Conservation (phyloP, 2,888 invertebrate species). For the Acleris laterana region DNA sequence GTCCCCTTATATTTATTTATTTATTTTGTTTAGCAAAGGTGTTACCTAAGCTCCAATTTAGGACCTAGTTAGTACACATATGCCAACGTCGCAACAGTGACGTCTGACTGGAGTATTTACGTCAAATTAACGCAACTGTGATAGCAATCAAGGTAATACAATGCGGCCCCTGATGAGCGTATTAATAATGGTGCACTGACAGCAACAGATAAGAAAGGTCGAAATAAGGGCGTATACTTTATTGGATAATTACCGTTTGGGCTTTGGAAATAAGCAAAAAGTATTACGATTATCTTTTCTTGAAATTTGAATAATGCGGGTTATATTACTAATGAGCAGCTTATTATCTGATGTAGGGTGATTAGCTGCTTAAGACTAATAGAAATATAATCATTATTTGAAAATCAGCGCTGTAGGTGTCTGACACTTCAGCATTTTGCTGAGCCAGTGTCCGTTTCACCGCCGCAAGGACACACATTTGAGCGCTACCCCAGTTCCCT, state of each 20-base stretch:
- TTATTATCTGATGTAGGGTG: neutral
- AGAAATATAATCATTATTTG: no score
- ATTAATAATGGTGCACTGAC: conserved; percentile 56
- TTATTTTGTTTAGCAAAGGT: no score
- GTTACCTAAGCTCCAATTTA: no score
- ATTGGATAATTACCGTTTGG: conserved; percentile 51
- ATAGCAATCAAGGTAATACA: conserved; percentile 33
- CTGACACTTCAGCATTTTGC: no score
- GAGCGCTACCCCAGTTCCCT: no score
- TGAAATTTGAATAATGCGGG: conserved; percentile 1
- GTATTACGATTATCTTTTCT: conserved; percentile 20
- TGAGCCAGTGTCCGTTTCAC: no score
- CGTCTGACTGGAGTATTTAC: conserved; percentile 1
- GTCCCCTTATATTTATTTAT: no score
- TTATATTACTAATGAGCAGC: conserved; percentile 3
- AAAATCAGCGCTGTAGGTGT: no score
- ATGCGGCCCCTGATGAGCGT: conserved; percentile 38
- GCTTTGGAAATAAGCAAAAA: conserved; percentile 47
- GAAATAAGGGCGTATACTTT: conserved; percentile 50
- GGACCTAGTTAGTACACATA: neutral
- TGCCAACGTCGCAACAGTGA: neutral
- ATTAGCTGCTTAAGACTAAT: neutral
- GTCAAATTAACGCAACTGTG: conserved; percentile 29
- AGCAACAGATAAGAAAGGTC: conserved; percentile 52
- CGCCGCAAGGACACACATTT: no score